Base-by-base conservation (phyloP, 1,140 invertebrate species). In the Panagrolaimus sp. region DNA sequence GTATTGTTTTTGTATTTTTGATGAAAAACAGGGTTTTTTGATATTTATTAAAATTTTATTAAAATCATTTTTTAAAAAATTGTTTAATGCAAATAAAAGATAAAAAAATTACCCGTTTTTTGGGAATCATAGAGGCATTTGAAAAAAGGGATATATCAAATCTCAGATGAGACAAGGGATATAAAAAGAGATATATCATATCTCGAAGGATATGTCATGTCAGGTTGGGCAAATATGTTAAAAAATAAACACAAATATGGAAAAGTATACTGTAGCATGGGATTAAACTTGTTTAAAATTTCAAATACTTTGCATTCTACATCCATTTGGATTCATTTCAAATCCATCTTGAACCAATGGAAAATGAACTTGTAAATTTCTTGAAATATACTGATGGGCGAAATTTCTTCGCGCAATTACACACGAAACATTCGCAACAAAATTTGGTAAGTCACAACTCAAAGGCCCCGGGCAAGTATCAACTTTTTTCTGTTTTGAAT, bases 31-130 rank as follows among this genome's bases (percentile, higher is more conserved):
- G 15, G 24, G 8, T 15, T 67, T 67, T 48, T 65, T 68, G 26
- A 32, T 43, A 24, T 26, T 8, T 32, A 26, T 26, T 15, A 26
- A 63, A 28, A 28, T 15, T 26, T 70, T 80, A 81, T 72, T 75
- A 38, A 24, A 48, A 63, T 38, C 7, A 2, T 38, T 38, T 38
- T 38, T 38, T 38, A 52, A 52, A 8, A 8, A 21, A 5, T 0
- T 12, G 8, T 21, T 26, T 21, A 14, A 21, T 17, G 17, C 48
- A 52, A 52, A 21, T 12, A 15, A 9, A 15, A 12, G 17, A 52
- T 12, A 12, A 12, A 52, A 14, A 52, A 15, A 52, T 17, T 52
- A 21, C 17, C 48, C 26, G 32, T 38, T n/a, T n/a, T n/a, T n/a
- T n/a, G n/a, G n/a, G n/a, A n/a, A n/a, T n/a, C n/a, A n/a, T n/a